These are phyloP conservation scores for Ametastegia equiseti DNA, from an alignment of 2,888 invertebrate species.

Conservation along the genomic window DNA sequence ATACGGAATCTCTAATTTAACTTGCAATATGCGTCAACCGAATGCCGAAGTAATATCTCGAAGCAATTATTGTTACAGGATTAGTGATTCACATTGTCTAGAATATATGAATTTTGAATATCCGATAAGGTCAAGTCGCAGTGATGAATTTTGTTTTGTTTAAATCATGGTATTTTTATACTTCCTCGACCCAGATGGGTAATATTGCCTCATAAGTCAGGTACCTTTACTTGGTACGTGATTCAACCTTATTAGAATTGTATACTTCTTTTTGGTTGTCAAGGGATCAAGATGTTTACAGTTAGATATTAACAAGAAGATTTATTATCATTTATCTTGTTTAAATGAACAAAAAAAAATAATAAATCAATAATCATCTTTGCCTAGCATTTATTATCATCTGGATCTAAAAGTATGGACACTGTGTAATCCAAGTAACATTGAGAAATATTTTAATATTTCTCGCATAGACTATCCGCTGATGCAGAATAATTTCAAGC, in stretches of 20 bases:
- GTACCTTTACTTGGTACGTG: not conserved
- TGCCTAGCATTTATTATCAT: not conserved
- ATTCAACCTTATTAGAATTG: not conserved
- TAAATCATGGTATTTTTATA: slow-evolving; percentile 18
- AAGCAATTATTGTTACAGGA: not conserved
- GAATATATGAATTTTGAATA: slow-evolving; percentile 13
- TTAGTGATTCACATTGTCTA: not conserved
- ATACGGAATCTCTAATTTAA: not conserved
- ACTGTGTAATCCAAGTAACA: slow-evolving; percentile 14
- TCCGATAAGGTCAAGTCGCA: not conserved
- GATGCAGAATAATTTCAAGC: slow-evolving; percentile 43
- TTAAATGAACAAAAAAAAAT: too few relatives aligned
- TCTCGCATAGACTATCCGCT: slow-evolving; percentile 36
- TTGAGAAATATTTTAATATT: slow-evolving; percentile 29
- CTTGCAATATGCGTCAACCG: slow-evolving; percentile 1
- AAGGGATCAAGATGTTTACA: not conserved
- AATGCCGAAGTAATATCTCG: not conserved
- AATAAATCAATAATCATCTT: not conserved
- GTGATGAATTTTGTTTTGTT: not conserved
- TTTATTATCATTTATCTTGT: not conserved
- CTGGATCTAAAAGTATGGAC: slow-evolving; percentile 14
- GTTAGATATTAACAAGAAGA: not conserved
- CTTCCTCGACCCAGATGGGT: slow-evolving; percentile 22
- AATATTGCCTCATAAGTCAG: not conserved
- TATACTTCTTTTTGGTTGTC: not conserved